Evolutionary conservation across 30 jellyfish, hydroid and myxozoan genomes (phyloP).

Genomic region (Aurelia aurita): DNA sequence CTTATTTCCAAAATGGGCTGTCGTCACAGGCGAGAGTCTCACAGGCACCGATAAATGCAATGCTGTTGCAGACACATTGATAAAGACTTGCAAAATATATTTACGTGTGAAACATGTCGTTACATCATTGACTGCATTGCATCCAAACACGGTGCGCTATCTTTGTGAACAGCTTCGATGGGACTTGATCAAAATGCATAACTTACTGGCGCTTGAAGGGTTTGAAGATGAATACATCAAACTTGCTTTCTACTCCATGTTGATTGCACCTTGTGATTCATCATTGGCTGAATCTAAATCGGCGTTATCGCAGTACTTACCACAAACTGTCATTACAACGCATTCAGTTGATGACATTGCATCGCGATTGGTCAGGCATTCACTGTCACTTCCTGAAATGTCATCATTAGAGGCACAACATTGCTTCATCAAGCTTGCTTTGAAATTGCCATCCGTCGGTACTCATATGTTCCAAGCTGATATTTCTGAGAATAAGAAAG

Average conservation of each 20-base stretch:
- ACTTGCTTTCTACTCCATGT: constrained; percentile 47
- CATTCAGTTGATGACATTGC: constrained; percentile 15
- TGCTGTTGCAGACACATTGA: constrained; percentile 45
- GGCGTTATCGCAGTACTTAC: constrained; percentile 25
- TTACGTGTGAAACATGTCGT: constrained; percentile 32
- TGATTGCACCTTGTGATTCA: constrained; percentile 30
- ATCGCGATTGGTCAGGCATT: neutral
- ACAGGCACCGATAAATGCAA: constrained; percentile 38
- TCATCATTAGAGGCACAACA: constrained; percentile 37
- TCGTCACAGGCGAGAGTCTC: constrained; percentile 58
- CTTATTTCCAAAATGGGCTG: constrained; percentile 59
- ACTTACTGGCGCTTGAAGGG: constrained; percentile 42
- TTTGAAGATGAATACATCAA: constrained; percentile 46
- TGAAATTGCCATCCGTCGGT: constrained; percentile 57
- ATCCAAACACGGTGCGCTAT: constrained; percentile 14
- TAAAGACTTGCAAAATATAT: constrained; percentile 59
- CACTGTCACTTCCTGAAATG: constrained; percentile 27
- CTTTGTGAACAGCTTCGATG: constrained; percentile 57
- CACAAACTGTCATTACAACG: constrained; percentile 24
- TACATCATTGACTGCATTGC: neutral
- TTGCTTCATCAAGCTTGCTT: constrained; percentile 39
- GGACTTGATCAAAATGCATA: constrained; percentile 60
- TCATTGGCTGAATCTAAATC: neutral
- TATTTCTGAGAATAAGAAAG: neutral
- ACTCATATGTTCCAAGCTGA: constrained; percentile 45